phyloP scores from a whole-genome alignment of 1,140 invertebrate species.

The Zaprionus gabonicus region DNA sequence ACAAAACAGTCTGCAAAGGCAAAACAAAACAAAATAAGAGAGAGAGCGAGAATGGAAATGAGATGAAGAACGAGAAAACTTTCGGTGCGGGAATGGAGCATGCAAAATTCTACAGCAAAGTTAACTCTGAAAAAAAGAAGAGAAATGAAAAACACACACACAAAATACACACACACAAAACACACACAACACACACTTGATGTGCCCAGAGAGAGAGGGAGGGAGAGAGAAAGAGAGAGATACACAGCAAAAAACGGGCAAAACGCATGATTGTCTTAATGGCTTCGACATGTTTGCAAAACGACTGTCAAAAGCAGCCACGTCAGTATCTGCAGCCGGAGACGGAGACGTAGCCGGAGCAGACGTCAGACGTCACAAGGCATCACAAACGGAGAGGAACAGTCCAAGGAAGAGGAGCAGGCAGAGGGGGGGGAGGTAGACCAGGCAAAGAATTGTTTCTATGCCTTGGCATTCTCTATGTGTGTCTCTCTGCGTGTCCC shows the following conservation, averaged over 20 bases:
- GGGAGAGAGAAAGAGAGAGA: background rate
- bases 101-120: constrained; percentile 21
- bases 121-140: constrained; percentile 37
- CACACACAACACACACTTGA: constrained; percentile 41
- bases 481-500: constrained; percentile 41
- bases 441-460: constrained; percentile 31
- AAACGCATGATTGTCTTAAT: constrained; percentile 82
- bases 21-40: constrained; percentile 25
- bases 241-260: constrained; percentile 11
- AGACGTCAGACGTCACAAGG: constrained; percentile 33
- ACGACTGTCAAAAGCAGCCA: constrained; percentile 80
- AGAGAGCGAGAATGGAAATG: constrained; percentile 9
- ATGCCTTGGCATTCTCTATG: constrained; percentile 19
- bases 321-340: constrained; percentile 43
- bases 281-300: constrained; percentile 83
- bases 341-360: background rate
- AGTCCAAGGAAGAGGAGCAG: background rate
- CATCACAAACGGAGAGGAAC: constrained; percentile 19
- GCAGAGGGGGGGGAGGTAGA: no score
- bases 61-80: constrained; percentile 19
- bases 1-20: constrained; percentile 63
- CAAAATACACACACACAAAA: constrained; percentile 17
- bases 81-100: constrained; percentile 20
- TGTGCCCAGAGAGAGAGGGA: constrained; percentile 24
- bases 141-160: constrained; percentile 14